Base-by-base conservation (phyloP, 1,140 invertebrate species). In the Drosophila elegans region DNA sequence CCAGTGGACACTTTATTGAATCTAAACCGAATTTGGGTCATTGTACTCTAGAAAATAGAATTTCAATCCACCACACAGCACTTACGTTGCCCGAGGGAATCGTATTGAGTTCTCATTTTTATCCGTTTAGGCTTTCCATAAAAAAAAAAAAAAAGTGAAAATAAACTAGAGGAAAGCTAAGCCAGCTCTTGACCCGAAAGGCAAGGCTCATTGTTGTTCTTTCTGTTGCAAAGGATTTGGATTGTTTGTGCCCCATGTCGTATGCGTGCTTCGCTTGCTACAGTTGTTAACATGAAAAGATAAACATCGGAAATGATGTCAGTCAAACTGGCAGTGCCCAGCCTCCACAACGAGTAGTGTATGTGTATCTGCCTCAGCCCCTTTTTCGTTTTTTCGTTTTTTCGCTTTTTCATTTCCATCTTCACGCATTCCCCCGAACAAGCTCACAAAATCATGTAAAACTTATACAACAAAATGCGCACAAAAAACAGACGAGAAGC, bases 221-320 rank as follows among this genome's bases (percentile, higher is more conserved):
- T 54, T 53, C 45, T 61, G 52, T 76, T 75, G 42, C 25, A 36
- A 56, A 66, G 72, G 72, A 67, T 76, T 73, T 53, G 32, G 12
- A 66, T 66, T 39, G 63, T 68, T 55, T 56, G 61, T 38, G 52
- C 59, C 45, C 46, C 77, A 61, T 75, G 78, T 72, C 57, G 55
- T 29, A 49, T 69, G 63, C 34, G 48, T 49, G 57, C 56, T 60
- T 21, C 48, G 36, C 67, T 59, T 56, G 57, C 60, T 54, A 76
- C 55, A 77, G 82, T 60, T 88, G 85, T 90, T 90, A 90, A 85
- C 85, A 90, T 76, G 74, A 69, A 82, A 51, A 90, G 86, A 90
- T 90, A 90, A 90, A 81, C 82, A 90, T 90, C 86, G 78, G 82
- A 90, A 90, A 86, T 71, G 81, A 86, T 90, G 86, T 90, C 86